Evolutionary conservation across 2,797 vertebrate species (phyloP).

Genomic region (Astyanax mexicanus): DNA sequence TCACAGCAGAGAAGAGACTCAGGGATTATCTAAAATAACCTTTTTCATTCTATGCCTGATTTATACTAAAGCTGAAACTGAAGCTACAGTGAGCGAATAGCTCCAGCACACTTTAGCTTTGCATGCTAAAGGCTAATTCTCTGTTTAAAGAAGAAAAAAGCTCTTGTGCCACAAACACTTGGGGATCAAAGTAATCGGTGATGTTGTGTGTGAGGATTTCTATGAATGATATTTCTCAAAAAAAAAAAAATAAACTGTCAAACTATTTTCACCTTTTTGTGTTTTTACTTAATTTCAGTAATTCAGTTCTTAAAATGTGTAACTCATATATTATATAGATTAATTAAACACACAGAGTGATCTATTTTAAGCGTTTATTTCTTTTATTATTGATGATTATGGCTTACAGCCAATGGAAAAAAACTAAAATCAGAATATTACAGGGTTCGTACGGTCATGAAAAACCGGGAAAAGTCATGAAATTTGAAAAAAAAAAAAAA

Average conservation of each 20-base stretch:
- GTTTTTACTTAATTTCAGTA: neutral
- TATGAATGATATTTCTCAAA: too few species aligned
- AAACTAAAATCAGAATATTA: too few species aligned
- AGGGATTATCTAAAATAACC: neutral
- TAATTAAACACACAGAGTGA: too few species aligned
- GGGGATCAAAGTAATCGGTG: constrained; percentile 14
- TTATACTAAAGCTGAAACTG: neutral
- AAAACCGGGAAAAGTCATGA: too few species aligned
- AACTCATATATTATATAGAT: too few species aligned
- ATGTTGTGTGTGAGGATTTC: neutral
- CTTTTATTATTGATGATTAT: too few species aligned
- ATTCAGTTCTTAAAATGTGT: too few species aligned
- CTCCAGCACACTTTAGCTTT: neutral
- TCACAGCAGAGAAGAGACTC: constrained; percentile 5
- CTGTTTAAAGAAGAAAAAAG: neutral
- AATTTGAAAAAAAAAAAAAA: too few species aligned
- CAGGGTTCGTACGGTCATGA: too few species aligned
- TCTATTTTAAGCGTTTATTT: too few species aligned
- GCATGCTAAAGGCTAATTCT: neutral
- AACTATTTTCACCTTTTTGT: neutral
- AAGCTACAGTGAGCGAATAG: neutral
- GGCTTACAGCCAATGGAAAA: too few species aligned
- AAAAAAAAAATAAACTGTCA: constrained; percentile 6
- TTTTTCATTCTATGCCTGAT: neutral
- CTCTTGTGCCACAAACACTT: constrained; percentile 3